Percentiles rank a stretch among this genome's conserved stretches.
These are phyloP conservation scores for Grapholita molesta DNA, from an alignment of 1,140 invertebrate genomes.

Conservation along the genomic window DNA sequence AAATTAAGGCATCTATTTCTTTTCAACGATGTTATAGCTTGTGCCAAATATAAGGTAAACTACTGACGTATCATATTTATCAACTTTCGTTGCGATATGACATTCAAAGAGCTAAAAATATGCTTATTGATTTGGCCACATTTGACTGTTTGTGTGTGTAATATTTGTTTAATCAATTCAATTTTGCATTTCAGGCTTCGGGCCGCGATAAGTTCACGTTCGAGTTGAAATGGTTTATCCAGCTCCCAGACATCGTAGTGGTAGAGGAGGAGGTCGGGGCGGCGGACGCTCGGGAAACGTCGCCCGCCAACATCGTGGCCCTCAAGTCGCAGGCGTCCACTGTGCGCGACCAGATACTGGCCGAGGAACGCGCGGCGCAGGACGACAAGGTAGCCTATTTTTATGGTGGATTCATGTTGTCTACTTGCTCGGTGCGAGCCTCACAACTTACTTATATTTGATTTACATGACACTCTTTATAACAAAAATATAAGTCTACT, in stretches of 20 bases:
- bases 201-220: slow-evolving; percentile 93
- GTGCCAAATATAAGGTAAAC: slow-evolving; percentile 95
- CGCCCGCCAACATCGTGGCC: slow-evolving; percentile 89
- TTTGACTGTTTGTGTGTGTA: no score
- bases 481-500: no score
- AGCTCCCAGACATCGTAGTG: slow-evolving; percentile 86
- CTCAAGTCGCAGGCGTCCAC: slow-evolving; percentile 92
- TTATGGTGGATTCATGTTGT: no score
- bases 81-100: no score
- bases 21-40: slow-evolving; percentile 96
- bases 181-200: slow-evolving; percentile 77
- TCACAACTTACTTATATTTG: no score
- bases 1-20: slow-evolving; percentile 96
- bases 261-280: slow-evolving; percentile 83
- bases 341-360: slow-evolving; percentile 89
- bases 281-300: slow-evolving; percentile 84
- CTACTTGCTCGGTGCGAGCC: no score
- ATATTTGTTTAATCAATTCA: neutral
- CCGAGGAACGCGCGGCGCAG: slow-evolving; percentile 84
- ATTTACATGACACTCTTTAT: no score
- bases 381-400: slow-evolving; percentile 82
- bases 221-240: slow-evolving; percentile 95
- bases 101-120: no score
- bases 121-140: no score
- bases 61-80: no score